Percentiles rank a stretch among this genome's conserved stretches.
These are phyloP conservation scores for Diplodus sargus DNA, from an alignment of 2,797 vertebrate genomes.

Conservation along the genomic window DNA sequence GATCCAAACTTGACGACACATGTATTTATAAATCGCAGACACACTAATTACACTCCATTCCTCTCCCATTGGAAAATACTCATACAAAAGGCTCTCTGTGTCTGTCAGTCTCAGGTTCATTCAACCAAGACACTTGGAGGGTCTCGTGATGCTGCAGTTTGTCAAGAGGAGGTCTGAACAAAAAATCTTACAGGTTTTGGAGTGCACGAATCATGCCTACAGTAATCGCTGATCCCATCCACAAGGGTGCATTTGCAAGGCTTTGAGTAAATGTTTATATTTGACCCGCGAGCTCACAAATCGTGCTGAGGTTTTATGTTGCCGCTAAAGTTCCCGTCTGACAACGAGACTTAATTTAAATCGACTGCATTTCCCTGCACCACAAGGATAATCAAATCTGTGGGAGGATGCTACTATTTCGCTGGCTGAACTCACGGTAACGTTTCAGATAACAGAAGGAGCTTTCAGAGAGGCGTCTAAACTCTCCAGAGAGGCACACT, in stretches of 20 bases:
- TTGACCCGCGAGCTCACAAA: neutral
- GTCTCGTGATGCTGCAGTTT: slow-evolving; percentile 20
- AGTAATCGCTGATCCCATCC: neutral
- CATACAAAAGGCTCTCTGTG: slow-evolving; percentile 42
- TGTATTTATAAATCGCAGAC: slow-evolving; percentile 68
- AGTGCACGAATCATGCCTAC: neutral
- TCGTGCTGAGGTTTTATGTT: neutral
- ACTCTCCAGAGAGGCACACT: slow-evolving; percentile 36
- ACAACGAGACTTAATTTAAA: slow-evolving; percentile 2
- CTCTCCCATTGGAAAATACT: slow-evolving; percentile 45
- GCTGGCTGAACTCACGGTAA: slow-evolving; percentile 41
- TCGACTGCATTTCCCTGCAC: slow-evolving; percentile 28
- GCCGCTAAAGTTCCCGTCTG: slow-evolving; percentile 7
- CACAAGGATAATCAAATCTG: slow-evolving; percentile 58
- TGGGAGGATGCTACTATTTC: slow-evolving; percentile 55
- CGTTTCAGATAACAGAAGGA: slow-evolving; percentile 67
- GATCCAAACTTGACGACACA: slow-evolving; percentile 56
- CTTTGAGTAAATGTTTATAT: slow-evolving; percentile 1
- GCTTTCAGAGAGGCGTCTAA: slow-evolving; percentile 66
- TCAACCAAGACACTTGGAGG: slow-evolving; percentile 2
- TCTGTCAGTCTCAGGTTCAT: slow-evolving; percentile 30
- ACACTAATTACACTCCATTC: slow-evolving; percentile 58
- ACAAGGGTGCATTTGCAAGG: neutral
- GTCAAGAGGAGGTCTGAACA: neutral
- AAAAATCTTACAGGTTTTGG: neutral